These are phyloP conservation scores for Nothoprocta perdicaria DNA, from an alignment of 2,113 vertebrate genomes.

Conservation along the genomic window DNA sequence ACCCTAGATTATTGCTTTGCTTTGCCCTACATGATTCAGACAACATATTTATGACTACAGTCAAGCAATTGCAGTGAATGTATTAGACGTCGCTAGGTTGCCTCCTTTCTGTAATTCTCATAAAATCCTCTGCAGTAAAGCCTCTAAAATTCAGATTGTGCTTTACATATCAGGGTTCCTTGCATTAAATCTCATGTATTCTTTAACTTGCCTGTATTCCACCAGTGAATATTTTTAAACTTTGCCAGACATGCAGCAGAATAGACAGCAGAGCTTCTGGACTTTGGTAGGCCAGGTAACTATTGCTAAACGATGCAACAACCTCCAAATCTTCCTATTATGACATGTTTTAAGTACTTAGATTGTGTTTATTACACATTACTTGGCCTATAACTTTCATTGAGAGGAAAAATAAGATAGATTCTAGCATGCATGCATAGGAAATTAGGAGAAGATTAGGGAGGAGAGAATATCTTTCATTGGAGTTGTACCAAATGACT, in stretches of 20 bases:
- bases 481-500: not conserved
- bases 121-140: not conserved
- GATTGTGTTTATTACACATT: not conserved
- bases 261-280: not conserved
- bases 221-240: not conserved
- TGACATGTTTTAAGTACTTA: not conserved
- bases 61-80: not conserved
- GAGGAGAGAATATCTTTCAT: not conserved
- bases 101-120: not conserved
- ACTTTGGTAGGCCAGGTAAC: not conserved
- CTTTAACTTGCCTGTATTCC: not conserved
- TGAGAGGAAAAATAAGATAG: not conserved
- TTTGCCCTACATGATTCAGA: not conserved
- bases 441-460: not conserved
- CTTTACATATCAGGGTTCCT: not conserved
- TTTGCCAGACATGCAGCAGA: not conserved
- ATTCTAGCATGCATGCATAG: not conserved
- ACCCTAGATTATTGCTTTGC: not conserved
- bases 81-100: not conserved
- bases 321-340: not conserved
- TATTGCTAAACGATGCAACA: not conserved
- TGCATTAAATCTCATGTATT: not conserved
- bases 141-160: not conserved
- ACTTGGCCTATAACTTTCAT: not conserved
- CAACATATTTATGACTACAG: not conserved